phyloP scores from a whole-genome alignment of 2,888 invertebrate species.

The Eristalis tenax region DNA sequence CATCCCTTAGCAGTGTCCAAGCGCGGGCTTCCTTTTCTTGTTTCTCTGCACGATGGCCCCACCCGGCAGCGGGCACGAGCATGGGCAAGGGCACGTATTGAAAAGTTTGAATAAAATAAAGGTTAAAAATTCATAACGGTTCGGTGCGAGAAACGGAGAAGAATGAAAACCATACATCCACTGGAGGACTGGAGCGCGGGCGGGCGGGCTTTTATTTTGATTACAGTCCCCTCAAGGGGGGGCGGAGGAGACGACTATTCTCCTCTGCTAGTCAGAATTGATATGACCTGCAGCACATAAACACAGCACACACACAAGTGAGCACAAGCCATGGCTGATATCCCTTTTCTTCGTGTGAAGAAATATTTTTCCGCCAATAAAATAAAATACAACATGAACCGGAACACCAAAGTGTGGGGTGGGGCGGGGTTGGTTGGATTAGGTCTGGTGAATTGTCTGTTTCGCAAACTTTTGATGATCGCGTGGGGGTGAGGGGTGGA shows the following conservation, averaged over 20 bases:
- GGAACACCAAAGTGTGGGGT: background rate
- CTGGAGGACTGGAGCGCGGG: background rate
- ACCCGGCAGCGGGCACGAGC: slow-evolving; percentile 23
- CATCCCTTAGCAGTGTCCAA: background rate
- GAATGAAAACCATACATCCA: slow-evolving; percentile 15
- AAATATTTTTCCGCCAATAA: slow-evolving; percentile 47
- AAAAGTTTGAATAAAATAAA: slow-evolving; percentile 70
- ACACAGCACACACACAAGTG: background rate
- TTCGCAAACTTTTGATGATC: slow-evolving; percentile 13
- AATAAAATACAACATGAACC: slow-evolving; percentile 6
- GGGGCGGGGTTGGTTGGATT: background rate
- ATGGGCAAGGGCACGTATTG: slow-evolving; percentile 63
- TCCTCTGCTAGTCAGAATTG: slow-evolving; percentile 22
- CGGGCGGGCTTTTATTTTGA: slow-evolving; percentile 59
- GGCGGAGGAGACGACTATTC: background rate
- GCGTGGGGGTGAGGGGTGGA: no score
- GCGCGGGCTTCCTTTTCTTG: background rate
- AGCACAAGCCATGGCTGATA: background rate
- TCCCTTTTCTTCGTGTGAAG: slow-evolving; percentile 8
- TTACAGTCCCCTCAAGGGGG: slow-evolving; percentile 31
- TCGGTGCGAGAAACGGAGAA: slow-evolving; percentile 42
- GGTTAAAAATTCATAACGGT: slow-evolving; percentile 71
- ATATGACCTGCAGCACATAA: background rate
- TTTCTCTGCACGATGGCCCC: background rate
- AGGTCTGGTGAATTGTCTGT: slow-evolving; percentile 9